Base-by-base conservation (phyloP, 2,797 vertebrate species). In the Chelon labrosus region DNA sequence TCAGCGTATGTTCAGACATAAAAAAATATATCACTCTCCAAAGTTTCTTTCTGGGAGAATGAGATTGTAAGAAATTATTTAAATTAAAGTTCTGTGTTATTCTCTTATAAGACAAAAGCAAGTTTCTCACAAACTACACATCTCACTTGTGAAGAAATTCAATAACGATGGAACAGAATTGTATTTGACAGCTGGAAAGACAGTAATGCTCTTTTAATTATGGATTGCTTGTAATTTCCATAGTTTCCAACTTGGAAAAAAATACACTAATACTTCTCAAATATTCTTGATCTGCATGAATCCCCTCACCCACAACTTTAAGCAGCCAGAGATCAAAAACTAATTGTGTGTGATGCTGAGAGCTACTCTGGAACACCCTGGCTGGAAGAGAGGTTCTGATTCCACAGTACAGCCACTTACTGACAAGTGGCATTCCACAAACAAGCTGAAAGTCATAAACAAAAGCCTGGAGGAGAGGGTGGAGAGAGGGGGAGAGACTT, bases 361-460 rank as follows among this genome's bases (percentile, higher is more conserved):
- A 47, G 50, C 44, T 70, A 35, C 39, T 51, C 22, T 58, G 41
- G 63, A 58, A 10, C 41, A 25, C 50, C 20, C 37, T 35, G 55
- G 19, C 59, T 73, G 38, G 38, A n/a, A 37, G 16, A 66, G 41
- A 55, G 52, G 22, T 46, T 81, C 74, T 53, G 19, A 47, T 66
- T 75, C 38, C n/a, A 70, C 17, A 1, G 7, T 35, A 8, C 5
- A 35, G 31, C 31, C 75, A 62, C 82, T 85, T 86, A 77, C 75
- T 80, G 73, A 86, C 79, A 87, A 91, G 85, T 80, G 88, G 65
- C 72, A 90, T 91, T 91, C 84, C 80, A 81, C 78, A 72, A 66
- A 73, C 19, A 2, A 61, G 63, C 68, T 75, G 76, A 88, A 74
- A 85, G 82, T 67, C 83, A 70, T 84, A 80, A 87, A 88, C 80